phyloP scores from a whole-genome alignment of 2,797 vertebrate species.

The Erpetoichthys calabaricus region DNA sequence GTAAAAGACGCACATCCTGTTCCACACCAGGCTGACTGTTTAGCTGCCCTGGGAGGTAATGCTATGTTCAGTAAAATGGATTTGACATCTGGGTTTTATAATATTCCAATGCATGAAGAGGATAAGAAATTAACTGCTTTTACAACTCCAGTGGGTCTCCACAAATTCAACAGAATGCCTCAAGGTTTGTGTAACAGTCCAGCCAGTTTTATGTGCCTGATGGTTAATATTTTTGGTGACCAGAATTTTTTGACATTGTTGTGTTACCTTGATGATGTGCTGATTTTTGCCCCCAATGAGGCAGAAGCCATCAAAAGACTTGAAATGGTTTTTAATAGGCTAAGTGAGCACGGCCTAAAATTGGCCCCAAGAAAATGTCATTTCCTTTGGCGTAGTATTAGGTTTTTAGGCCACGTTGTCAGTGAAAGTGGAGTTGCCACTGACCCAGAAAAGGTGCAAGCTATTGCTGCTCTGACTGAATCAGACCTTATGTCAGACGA shows the following conservation, averaged over 20 bases:
- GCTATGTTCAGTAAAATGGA: background rate
- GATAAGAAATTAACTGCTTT: background rate
- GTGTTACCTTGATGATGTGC: background rate
- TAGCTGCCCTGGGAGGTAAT: background rate
- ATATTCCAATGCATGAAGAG: slow-evolving; percentile 2
- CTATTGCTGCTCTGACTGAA: background rate
- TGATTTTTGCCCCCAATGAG: background rate
- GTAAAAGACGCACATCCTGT: background rate
- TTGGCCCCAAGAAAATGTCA: slow-evolving; percentile 8
- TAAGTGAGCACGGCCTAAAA: background rate
- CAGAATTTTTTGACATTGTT: background rate
- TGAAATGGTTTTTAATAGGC: too few relatives aligned
- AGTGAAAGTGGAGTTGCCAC: slow-evolving; percentile 6
- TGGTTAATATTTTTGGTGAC: background rate
- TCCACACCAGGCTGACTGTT: slow-evolving; percentile 2
- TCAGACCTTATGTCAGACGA: slow-evolving; percentile 8
- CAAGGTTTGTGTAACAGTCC: background rate
- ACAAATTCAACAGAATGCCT: background rate
- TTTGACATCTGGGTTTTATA: background rate
- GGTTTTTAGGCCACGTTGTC: slow-evolving; percentile 11
- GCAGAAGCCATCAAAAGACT: background rate
- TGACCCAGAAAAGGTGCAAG: slow-evolving; percentile 12
- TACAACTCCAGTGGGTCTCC: background rate
- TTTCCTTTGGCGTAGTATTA: slow-evolving; percentile 9
- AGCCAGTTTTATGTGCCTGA: background rate